These are phyloP conservation scores for Drymonia ruficornis DNA, from an alignment of 2,888 invertebrate species.

Conservation along the genomic window DNA sequence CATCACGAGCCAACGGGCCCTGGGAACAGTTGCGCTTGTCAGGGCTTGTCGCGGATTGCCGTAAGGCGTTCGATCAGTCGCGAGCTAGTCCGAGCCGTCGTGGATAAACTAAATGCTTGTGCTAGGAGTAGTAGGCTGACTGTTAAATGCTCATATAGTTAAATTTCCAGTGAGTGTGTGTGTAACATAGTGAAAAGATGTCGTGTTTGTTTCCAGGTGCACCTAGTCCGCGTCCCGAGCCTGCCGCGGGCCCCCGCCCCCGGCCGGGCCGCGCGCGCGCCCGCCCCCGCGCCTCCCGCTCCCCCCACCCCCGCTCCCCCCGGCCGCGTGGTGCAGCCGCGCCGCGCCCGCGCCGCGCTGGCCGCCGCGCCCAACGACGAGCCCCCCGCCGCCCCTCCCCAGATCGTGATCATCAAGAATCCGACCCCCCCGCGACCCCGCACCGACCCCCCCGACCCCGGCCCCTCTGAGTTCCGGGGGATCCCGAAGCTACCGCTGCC, in stretches of 20 bases:
- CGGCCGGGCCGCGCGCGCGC: slow-evolving; percentile 29
- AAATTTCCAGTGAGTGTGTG: no score
- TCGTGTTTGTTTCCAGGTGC: slow-evolving; percentile 64
- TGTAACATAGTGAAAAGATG: background rate
- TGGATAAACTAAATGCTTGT: no score
- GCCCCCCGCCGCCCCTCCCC: slow-evolving; percentile 37
- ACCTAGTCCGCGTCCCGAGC: slow-evolving; percentile 61
- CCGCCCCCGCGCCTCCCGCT: slow-evolving; percentile 21
- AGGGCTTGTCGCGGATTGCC: no score
- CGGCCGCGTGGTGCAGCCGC: slow-evolving; percentile 28
- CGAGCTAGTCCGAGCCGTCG: no score
- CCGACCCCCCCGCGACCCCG: slow-evolving; percentile 36
- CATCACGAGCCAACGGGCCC: no score
- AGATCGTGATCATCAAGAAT: slow-evolving; percentile 48
- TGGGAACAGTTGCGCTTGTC: no score
- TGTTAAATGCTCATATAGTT: no score
- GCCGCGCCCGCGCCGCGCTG: slow-evolving; percentile 40
- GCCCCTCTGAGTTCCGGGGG: slow-evolving; percentile 48
- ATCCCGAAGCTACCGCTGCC: slow-evolving; percentile 71
- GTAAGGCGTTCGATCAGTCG: no score
- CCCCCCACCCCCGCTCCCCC: slow-evolving; percentile 22
- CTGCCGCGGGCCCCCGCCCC: slow-evolving; percentile 30
- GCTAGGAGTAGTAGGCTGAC: no score
- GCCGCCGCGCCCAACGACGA: slow-evolving; percentile 43
- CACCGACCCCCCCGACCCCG: slow-evolving; percentile 35